These are phyloP conservation scores for Syngnathus floridae DNA, from an alignment of 2,113 vertebrate species.

Conservation along the genomic window DNA sequence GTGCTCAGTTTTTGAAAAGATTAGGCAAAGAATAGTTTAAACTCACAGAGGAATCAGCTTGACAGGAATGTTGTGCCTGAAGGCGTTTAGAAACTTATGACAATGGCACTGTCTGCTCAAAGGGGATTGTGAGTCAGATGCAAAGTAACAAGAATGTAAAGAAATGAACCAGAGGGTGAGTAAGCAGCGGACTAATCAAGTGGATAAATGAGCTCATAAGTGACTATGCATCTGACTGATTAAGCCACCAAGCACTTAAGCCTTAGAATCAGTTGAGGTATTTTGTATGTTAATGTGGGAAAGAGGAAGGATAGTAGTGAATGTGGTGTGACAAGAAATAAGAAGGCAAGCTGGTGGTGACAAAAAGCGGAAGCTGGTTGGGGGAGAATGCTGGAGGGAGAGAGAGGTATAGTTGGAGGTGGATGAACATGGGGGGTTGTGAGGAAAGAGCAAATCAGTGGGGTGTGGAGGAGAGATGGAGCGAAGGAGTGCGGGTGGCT, in stretches of 20 bases:
- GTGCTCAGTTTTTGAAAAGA: background rate
- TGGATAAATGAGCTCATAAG: constrained; percentile 44
- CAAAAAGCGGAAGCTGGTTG: constrained; percentile 4
- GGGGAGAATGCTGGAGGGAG: background rate
- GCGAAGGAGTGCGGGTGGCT: constrained; percentile 46
- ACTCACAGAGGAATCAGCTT: background rate
- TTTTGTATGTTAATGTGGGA: constrained; percentile 54
- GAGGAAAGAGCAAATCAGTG: constrained; percentile 42
- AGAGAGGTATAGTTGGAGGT: constrained; percentile 4
- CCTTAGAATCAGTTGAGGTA: constrained; percentile 23
- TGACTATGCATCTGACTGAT: constrained; percentile 42
- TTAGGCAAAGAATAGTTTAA: background rate
- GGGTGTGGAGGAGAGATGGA: constrained; percentile 53
- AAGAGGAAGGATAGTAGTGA: constrained; percentile 31
- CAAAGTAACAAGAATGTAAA: constrained; percentile 2
- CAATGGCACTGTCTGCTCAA: background rate
- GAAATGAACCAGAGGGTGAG: constrained; percentile 15
- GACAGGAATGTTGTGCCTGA: background rate
- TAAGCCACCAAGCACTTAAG: constrained; percentile 40
- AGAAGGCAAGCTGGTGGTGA: constrained; percentile 12
- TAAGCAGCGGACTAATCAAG: constrained; percentile 45
- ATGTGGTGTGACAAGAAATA: constrained; percentile 30
- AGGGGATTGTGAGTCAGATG: background rate
- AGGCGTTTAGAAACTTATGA: background rate
- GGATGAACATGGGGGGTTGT: constrained; percentile 24